A percentile compares a stretch with the other conserved stretches of the same genome.
These are phyloP conservation scores for Schizothorax lantsangensis DNA, from an alignment of 2,797 vertebrate genomes.

Conservation along the genomic window DNA sequence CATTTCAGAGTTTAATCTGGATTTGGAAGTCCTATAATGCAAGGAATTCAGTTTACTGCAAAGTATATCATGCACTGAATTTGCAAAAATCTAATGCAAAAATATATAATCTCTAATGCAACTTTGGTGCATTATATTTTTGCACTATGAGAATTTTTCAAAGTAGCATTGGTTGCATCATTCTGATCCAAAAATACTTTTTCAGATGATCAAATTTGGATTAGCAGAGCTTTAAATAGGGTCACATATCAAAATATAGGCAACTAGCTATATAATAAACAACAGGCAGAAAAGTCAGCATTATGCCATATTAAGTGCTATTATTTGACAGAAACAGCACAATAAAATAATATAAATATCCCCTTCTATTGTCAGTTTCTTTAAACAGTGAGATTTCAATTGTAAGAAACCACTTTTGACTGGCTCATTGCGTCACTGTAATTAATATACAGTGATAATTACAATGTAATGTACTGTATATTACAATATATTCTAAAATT, in stretches of 20 bases:
- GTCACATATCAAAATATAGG: background rate
- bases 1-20: background rate
- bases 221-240: background rate
- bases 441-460: too few relatives aligned
- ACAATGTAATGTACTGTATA: too few relatives aligned
- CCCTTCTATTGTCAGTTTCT: too few relatives aligned
- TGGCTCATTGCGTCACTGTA: too few relatives aligned
- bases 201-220: background rate
- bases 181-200: background rate
- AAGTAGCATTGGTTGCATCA: background rate
- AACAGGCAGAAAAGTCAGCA: background rate
- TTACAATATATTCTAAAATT: too few relatives aligned
- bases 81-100: background rate
- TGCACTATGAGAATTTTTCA: background rate
- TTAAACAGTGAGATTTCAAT: too few relatives aligned
- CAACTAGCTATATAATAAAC: background rate
- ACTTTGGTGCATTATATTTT: background rate
- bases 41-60: too few relatives aligned
- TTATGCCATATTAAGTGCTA: background rate
- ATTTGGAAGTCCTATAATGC: background rate
- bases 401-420: too few relatives aligned
- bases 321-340: too few relatives aligned
- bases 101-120: background rate
- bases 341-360: too few relatives aligned
- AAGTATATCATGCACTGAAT: too few relatives aligned